Percentiles rank a stretch among this genome's conserved stretches.
These are phyloP conservation scores for Tetragonisca angustula DNA, from an alignment of 2,888 invertebrate genomes.

Conservation along the genomic window DNA sequence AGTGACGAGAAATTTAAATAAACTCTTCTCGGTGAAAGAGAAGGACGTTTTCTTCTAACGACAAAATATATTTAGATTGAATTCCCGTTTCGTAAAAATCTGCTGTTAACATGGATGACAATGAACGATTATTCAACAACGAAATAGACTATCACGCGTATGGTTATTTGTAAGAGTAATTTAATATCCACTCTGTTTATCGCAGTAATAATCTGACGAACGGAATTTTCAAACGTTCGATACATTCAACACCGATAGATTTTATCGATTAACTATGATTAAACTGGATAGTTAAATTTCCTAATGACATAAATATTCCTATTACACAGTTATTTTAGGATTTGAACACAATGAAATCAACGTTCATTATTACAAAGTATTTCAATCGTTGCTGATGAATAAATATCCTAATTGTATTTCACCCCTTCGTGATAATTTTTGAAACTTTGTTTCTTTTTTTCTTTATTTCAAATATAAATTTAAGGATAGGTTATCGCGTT, in stretches of 20 bases:
- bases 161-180: background rate
- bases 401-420: no score
- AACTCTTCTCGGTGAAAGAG: background rate
- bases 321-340: background rate
- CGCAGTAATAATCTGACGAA: background rate
- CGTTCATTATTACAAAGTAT: no score
- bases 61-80: background rate
- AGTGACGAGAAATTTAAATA: background rate
- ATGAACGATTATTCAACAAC: background rate
- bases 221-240: background rate
- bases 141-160: background rate
- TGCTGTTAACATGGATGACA: background rate
- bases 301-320: background rate
- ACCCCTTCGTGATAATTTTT: no score
- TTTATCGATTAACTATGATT: background rate
- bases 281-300: background rate
- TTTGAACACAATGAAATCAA: no score
- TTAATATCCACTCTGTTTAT: background rate
- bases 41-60: background rate
- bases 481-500: no score
- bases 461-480: no score
- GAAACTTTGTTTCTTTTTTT: no score
- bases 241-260: background rate
- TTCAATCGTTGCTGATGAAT: no score
- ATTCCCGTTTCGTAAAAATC: background rate